phyloP scores from a whole-genome alignment of 2,888 invertebrate species.

The Furcula furcula region DNA sequence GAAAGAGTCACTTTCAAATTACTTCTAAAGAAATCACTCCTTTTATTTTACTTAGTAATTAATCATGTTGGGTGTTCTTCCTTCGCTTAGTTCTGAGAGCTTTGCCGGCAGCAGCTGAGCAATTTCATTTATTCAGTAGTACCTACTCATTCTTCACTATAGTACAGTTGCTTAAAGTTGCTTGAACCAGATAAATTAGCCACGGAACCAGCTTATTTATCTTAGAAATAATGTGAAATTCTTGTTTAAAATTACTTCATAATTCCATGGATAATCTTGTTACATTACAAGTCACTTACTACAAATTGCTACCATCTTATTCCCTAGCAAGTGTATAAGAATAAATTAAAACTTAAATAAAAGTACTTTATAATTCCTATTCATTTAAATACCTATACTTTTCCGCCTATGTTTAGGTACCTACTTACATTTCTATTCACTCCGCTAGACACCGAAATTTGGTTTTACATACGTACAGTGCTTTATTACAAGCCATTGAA shows the following conservation, averaged over 20 bases:
- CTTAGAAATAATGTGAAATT: constrained; percentile 5
- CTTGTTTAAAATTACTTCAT: too few relatives aligned
- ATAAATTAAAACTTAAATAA: too few relatives aligned
- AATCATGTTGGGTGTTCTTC: constrained; percentile 51
- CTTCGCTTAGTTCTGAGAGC: constrained; percentile 40
- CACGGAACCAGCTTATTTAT: constrained; percentile 18
- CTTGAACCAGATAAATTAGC: constrained; percentile 45
- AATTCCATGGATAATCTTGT: too few relatives aligned
- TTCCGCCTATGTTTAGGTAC: constrained; percentile 1
- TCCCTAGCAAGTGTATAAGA: too few relatives aligned
- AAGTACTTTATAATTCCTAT: too few relatives aligned
- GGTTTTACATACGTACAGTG: constrained; percentile 36
- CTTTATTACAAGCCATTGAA: constrained; percentile 38
- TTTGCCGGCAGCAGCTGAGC: constrained; percentile 45
- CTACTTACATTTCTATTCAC: constrained; percentile 32
- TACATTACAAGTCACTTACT: too few relatives aligned
- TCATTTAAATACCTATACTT: background rate
- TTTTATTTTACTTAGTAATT: constrained; percentile 53
- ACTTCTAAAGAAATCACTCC: constrained; percentile 30
- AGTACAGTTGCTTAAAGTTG: constrained; percentile 39
- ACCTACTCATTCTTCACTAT: constrained; percentile 42
- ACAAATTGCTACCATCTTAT: too few relatives aligned
- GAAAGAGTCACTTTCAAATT: constrained; percentile 24
- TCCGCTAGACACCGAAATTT: constrained; percentile 32
- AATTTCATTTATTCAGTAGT: constrained; percentile 52